Base-by-base conservation (phyloP, 2,797 vertebrate genomes). In the Amazona finschi region DNA sequence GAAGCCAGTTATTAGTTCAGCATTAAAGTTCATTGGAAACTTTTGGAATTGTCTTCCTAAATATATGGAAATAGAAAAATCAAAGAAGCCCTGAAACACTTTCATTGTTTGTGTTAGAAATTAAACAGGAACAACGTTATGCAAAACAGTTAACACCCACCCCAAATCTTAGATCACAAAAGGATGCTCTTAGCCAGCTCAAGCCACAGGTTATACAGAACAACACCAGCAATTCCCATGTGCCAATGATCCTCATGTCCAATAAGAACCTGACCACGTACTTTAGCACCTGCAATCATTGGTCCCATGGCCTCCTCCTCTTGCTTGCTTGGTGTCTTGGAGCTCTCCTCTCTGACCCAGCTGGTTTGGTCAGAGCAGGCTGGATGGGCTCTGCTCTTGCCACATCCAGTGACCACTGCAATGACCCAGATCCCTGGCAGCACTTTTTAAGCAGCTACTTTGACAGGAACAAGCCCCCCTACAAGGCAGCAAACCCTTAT, bases 111-210 rank as follows among this genome's bases (percentile, higher is more conserved):
- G 60, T 38, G 18, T 33, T 70, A 44, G 74, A 87, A 87, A 80
- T 41, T 38, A 71, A 67, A 44, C 15, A 61, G 27, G 33, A 64
- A 60, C 52, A 69, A 89, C 38, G 9, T 30, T 57, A 58, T 14
- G 5, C 10, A 0, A 1, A 77, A 38, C 3, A 57, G 15, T n/a
- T 64, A 5, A 43, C 49, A 39, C 22, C 0, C 5, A 20, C 5
- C 17, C 12, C 11, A 62, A 52, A 41, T 21, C 12, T 81, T 78
- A 27, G 53, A 50, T 36, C 71, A 25, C 2, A 4, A 55, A 36
- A 85, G 18, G 4, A 3, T 5, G 50, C 36, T 85, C 84, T 60
- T 57, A 81, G 9, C 7, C 20, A 36, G 20, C 14, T 85, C 49
- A 52, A 24, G 75, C 13, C 8, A 9, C 15, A 41, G 47, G 2